Percentiles rank a stretch among this genome's conserved stretches.
phyloP scores from a whole-genome alignment of 2,113 vertebrate genomes.

The Probosciger aterrimus region DNA sequence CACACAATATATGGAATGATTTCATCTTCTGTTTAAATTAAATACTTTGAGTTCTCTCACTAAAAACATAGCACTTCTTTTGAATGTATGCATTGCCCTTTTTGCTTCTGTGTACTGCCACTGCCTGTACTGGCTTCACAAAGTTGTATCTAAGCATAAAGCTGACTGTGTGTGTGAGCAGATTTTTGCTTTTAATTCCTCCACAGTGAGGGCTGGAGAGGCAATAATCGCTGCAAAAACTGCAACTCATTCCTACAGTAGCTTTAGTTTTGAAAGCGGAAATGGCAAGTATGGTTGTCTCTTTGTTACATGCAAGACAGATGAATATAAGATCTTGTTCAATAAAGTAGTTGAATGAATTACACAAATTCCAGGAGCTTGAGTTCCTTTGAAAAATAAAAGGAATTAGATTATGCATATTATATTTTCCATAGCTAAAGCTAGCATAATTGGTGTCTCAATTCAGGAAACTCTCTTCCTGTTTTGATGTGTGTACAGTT shows the following conservation, averaged over 20 bases:
- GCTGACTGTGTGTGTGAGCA: background rate
- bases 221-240: background rate
- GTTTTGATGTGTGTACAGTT: background rate
- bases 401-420: background rate
- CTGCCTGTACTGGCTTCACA: background rate
- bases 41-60: background rate
- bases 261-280: background rate
- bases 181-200: background rate
- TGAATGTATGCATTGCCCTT: background rate
- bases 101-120: background rate
- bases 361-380: background rate
- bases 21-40: constrained; percentile 19
- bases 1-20: constrained; percentile 8
- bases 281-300: background rate
- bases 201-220: background rate
- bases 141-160: background rate
- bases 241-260: background rate
- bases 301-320: background rate
- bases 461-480: background rate
- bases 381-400: constrained; percentile 6
- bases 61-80: background rate
- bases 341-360: background rate
- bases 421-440: background rate
- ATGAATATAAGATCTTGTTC: background rate
- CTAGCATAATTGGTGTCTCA: background rate